Percentiles rank a stretch among this genome's conserved stretches.
phyloP scores from a whole-genome alignment of 2,888 invertebrate genomes.

The Habrosyne pyritoides region DNA sequence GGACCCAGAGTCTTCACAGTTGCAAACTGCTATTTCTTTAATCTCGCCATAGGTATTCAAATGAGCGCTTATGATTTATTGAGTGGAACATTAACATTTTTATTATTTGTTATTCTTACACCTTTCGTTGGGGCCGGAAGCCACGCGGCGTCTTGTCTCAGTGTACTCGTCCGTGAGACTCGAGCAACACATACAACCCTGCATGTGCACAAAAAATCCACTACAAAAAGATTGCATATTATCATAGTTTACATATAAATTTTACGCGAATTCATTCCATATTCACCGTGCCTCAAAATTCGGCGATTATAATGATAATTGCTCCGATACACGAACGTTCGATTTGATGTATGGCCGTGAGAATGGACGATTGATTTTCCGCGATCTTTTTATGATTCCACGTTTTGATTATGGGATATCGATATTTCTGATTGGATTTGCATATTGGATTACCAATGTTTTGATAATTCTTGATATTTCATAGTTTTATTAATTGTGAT shows the following conservation, averaged over 20 bases:
- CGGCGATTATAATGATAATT: conserved; percentile 80
- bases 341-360: conserved; percentile 80
- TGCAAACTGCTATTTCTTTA: conserved; percentile 75
- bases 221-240: conserved; percentile 74
- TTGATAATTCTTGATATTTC: conserved; percentile 12
- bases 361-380: conserved; percentile 78
- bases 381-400: conserved; percentile 62
- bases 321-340: conserved; percentile 74
- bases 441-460: conserved; percentile 48
- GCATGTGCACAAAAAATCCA: conserved; percentile 60
- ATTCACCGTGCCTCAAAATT: conserved; percentile 74
- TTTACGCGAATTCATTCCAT: conserved; percentile 80
- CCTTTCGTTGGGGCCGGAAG: conserved; percentile 80
- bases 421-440: conserved; percentile 52
- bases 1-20: conserved; percentile 52
- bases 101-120: conserved; percentile 85
- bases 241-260: conserved; percentile 84
- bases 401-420: conserved; percentile 54
- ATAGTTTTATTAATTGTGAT: conserved; percentile 9
- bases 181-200: conserved; percentile 58
- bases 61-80: conserved; percentile 84
- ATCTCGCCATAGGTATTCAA: conserved; percentile 81
- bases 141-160: conserved; percentile 81
- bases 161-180: conserved; percentile 80
- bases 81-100: conserved; percentile 85